phyloP scores from a whole-genome alignment of 23 tunicate genomes.

The Phallusia fumigata region DNA sequence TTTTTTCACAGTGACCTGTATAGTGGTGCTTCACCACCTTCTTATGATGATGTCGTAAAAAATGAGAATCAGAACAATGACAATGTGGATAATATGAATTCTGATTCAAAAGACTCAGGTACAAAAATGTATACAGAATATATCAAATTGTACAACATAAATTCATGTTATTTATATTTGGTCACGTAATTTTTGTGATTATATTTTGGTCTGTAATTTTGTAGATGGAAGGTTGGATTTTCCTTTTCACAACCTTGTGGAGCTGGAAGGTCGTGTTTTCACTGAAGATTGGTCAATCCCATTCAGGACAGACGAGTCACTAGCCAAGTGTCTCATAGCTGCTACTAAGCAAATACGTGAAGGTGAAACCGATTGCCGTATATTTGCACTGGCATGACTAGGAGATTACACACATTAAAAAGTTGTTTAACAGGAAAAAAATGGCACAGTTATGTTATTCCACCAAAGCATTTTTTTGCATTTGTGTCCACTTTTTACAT shows the following conservation, averaged over 20 bases:
- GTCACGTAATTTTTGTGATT: not conserved
- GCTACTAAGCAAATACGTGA: conserved; percentile 54
- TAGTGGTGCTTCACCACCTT: not conserved
- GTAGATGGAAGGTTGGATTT: conserved; percentile 52
- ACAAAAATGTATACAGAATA: too few relatives aligned
- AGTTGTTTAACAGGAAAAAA: not conserved
- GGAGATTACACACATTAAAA: not conserved
- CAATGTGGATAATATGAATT: not conserved
- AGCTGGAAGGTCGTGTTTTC: conserved; percentile 76
- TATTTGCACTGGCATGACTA: not conserved
- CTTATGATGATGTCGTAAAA: not conserved
- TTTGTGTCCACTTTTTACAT: too few relatives aligned
- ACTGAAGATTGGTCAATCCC: conserved; percentile 86
- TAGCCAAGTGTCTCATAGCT: conserved; percentile 66
- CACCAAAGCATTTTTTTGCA: not conserved
- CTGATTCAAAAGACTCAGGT: not conserved
- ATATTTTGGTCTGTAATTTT: not conserved
- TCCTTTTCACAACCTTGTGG: conserved; percentile 67
- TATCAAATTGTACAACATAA: too few relatives aligned
- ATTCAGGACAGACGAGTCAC: conserved; percentile 67
- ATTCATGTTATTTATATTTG: too few relatives aligned
- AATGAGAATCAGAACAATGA: not conserved
- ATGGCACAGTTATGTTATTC: not conserved
- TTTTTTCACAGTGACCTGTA: not conserved
- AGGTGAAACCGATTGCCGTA: conserved; percentile 15